phyloP scores from a whole-genome alignment of 2,113 vertebrate species.

The Balaenoptera acutorostrata region DNA sequence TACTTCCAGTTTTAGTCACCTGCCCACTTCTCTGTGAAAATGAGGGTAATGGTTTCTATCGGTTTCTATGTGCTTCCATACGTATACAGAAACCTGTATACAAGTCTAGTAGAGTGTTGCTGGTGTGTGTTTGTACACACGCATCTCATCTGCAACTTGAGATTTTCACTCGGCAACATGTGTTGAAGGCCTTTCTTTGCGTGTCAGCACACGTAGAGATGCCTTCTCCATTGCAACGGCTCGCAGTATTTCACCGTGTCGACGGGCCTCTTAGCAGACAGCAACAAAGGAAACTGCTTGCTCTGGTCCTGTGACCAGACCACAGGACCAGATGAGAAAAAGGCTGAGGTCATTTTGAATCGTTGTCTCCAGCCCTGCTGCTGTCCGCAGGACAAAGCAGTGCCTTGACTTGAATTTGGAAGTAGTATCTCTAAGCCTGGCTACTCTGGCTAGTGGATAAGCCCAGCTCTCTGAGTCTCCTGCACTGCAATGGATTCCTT shows the following conservation, averaged over 20 bases:
- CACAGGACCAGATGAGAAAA: slow-evolving; percentile 28
- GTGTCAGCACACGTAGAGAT: background rate
- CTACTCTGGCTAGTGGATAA: background rate
- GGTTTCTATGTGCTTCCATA: background rate
- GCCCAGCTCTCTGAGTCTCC: background rate
- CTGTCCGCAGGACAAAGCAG: background rate
- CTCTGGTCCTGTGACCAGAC: background rate
- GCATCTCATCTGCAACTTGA: background rate
- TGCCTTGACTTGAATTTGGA: background rate
- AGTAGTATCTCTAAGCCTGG: background rate
- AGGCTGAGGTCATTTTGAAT: slow-evolving; percentile 49
- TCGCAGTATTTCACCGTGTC: accelerated
- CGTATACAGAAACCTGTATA: background rate
- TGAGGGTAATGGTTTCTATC: background rate
- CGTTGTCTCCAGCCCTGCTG: background rate
- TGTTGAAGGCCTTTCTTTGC: background rate
- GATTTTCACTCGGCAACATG: background rate
- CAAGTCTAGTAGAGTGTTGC: background rate
- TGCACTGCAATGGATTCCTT: background rate
- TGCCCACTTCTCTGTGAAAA: background rate
- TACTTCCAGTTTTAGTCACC: background rate
- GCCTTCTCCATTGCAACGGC: background rate
- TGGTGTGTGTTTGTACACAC: background rate
- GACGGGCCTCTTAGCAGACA: background rate
- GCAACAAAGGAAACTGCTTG: background rate